Conservation (phyloP, 2,888 invertebrate species). For the Cheilosia vulpina region DNA sequence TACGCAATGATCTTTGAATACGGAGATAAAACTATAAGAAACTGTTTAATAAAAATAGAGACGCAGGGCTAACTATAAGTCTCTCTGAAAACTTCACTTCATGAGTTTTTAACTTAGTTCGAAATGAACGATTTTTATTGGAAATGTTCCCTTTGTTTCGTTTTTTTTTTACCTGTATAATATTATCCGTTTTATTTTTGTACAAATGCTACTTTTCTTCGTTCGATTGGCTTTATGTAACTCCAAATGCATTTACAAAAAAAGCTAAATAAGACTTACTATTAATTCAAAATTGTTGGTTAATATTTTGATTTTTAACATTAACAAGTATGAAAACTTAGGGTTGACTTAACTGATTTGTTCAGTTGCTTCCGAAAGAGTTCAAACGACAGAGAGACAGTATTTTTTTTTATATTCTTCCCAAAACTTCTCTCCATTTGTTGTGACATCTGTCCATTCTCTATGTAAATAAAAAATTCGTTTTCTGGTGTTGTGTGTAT, state of each 20-base stretch:
- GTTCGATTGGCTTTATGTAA: slow-evolving; percentile 54
- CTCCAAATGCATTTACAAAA: slow-evolving; percentile 16
- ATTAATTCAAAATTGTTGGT: neutral
- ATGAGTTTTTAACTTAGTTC: neutral
- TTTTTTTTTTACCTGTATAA: slow-evolving; percentile 17
- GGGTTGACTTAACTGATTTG: too few relatives aligned
- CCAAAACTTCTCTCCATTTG: neutral
- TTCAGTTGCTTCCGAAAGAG: neutral
- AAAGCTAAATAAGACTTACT: neutral
- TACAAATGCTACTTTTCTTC: slow-evolving; percentile 71
- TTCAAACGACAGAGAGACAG: neutral
- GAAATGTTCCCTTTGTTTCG: slow-evolving; percentile 7
- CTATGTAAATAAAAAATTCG: slow-evolving; percentile 54
- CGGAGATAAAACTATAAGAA: too few relatives aligned
- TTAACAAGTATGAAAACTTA: neutral
- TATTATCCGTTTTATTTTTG: slow-evolving; percentile 9
- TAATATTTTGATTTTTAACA: neutral
- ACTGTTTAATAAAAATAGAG: neutral
- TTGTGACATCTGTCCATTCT: neutral
- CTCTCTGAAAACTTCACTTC: neutral
- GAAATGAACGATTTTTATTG: slow-evolving; percentile 20
- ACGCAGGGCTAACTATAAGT: neutral
- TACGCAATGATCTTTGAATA: too few relatives aligned
- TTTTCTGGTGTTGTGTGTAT: slow-evolving; percentile 6
- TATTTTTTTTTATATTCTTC: neutral